A percentile compares a stretch with the other conserved stretches of the same genome.
Evolutionary conservation across 2,888 invertebrate genomes (phyloP).

Genomic region (Phragmatobia fuliginosa): DNA sequence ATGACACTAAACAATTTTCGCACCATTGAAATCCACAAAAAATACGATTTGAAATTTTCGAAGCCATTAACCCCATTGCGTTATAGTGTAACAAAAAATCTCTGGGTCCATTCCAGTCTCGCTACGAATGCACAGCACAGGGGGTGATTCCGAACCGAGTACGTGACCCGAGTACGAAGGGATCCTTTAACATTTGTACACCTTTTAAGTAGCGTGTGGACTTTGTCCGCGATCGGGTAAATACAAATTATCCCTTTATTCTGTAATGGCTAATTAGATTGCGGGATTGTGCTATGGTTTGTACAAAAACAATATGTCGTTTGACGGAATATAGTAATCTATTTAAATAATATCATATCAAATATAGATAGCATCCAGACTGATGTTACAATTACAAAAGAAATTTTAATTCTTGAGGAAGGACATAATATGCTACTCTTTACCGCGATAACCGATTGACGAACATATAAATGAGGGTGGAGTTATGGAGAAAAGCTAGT

Average conservation of each 20-base stretch:
- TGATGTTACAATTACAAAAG: too few species aligned
- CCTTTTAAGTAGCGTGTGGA: slow-evolving; percentile 52
- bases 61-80: slow-evolving; percentile 64
- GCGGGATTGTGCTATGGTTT: background rate
- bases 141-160: slow-evolving; percentile 59
- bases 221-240: slow-evolving; percentile 30
- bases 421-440: too few species aligned
- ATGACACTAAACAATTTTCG: slow-evolving; percentile 43
- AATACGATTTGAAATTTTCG: slow-evolving; percentile 65
- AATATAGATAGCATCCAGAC: too few species aligned
- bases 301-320: background rate
- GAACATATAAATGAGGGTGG: too few species aligned
- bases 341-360: background rate
- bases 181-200: slow-evolving; percentile 49
- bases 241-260: slow-evolving; percentile 43
- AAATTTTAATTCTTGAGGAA: too few species aligned
- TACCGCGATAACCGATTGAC: too few species aligned
- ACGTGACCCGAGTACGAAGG: slow-evolving; percentile 72
- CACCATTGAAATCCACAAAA: slow-evolving; percentile 52
- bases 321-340: background rate
- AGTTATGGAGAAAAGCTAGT: too few species aligned
- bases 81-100: slow-evolving; percentile 55
- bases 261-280: slow-evolving; percentile 28
- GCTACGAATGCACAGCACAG: slow-evolving; percentile 59
- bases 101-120: slow-evolving; percentile 45